Evolutionary conservation across 2,113 vertebrate species (phyloP), one percentile per base, ranked within the genome.

Genomic region (Corynorhinus townsendii): DNA sequence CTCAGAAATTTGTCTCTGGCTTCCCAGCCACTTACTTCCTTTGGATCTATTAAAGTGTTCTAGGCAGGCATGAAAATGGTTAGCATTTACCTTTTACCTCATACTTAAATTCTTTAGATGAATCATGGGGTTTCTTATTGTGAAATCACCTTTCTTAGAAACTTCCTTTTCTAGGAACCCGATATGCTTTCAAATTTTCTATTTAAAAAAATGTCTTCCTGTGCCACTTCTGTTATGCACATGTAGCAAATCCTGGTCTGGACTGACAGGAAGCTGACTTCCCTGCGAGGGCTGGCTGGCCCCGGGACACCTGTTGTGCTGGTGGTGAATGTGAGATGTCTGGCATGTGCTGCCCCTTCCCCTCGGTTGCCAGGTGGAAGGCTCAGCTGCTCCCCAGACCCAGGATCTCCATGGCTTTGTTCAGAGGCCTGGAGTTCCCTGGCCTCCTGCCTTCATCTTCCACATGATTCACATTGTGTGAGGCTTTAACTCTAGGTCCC

Each of bases 141-240:
- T 93, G 93, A 95, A 93, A 87, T 84, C 83, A 88, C 92, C 83
- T 87, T 96, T 96, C 94, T 96, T 52, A 68, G 89, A 93, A 87
- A 84, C 87, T 93, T 89, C 86, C 81, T 95, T 77, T 95, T 91
- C 95, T 87, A 87, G 87, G 87, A 97, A 97, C 7, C 71, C 40
- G 89, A 96, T 94, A 95, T 1, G 20, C 40, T 66, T 87, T 91
- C 94, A 84, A 26, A 81, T 96, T 95, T 89, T 96, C 93, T 96
- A 35, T 80, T 94, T 62, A 90, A 95, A 89, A 68, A 96, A 80
- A 40, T 52, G 7, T 2, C 85, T 93, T 90, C 76, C 84, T 82
- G 9, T 0, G 14, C 71, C 75, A 28, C 79, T 93, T 96, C 86
- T 94, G 73, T 88, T 88, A 20, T 10, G 49, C 14, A 66, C 89